Conservation (phyloP, 2,888 invertebrate genomes). For the Shargacucullia verbasci region DNA sequence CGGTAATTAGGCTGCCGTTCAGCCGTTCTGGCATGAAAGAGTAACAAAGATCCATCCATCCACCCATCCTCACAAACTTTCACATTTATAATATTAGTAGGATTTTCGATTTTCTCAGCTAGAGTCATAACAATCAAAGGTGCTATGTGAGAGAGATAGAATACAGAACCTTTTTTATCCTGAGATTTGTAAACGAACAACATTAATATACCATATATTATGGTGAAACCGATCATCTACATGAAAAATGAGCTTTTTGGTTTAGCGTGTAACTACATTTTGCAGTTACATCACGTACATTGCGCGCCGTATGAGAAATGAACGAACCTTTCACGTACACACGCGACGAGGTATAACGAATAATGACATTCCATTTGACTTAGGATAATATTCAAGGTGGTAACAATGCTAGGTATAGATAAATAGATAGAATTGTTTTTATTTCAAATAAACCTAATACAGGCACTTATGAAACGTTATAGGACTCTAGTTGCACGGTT, state of each 20-base stretch:
- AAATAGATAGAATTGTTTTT: no score
- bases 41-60: no score
- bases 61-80: no score
- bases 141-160: neutral
- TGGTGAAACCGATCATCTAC: conserved; percentile 42
- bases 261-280: conserved; percentile 53
- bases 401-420: no score
- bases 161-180: neutral
- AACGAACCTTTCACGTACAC: conserved; percentile 57
- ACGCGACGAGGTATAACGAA: conserved; percentile 40
- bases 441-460: no score
- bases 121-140: no score
- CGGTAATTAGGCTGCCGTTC: no score
- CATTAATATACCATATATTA: conserved; percentile 46
- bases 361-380: conserved; percentile 39
- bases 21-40: no score
- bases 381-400: conserved; percentile 12
- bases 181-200: conserved; percentile 32
- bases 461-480: no score
- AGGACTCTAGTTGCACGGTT: no score
- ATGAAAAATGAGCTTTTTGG: conserved; percentile 62
- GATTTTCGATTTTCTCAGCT: no score
- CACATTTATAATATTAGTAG: no score
- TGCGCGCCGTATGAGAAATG: conserved; percentile 59
- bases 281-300: conserved; percentile 62